Evolutionary conservation across 2,113 vertebrate genomes (phyloP).

Genomic region (Scolopax mira): DNA sequence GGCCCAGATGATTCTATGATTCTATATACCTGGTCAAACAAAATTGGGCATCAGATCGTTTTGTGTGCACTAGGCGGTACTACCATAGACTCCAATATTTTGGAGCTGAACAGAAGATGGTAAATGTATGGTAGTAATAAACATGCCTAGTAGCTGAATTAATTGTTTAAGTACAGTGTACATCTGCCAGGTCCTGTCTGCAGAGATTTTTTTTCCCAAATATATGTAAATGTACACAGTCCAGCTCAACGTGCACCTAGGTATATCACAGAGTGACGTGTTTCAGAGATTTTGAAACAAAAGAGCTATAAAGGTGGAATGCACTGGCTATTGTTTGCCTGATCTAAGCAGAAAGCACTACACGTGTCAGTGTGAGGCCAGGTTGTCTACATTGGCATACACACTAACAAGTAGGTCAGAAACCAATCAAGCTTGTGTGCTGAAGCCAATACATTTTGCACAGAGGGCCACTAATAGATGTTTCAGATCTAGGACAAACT

Average conservation of each 20-base stretch:
- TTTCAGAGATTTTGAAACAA: not conserved
- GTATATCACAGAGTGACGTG: not conserved
- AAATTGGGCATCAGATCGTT: accelerated
- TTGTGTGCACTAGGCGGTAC: not conserved
- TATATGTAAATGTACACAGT: not conserved
- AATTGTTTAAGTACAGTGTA: not conserved
- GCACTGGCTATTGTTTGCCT: not conserved
- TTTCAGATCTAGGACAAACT: not conserved
- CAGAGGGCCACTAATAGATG: not conserved
- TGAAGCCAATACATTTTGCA: not conserved
- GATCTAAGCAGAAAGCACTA: not conserved
- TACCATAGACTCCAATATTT: not conserved
- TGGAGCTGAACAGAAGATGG: not conserved
- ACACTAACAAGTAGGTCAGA: not conserved
- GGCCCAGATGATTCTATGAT: no score
- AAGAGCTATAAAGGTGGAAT: not conserved
- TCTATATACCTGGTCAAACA: not conserved
- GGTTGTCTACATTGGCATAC: accelerated
- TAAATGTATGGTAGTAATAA: not conserved
- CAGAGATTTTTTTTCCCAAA: not conserved
- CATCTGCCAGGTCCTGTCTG: not conserved
- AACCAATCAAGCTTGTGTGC: not conserved
- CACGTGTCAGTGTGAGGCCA: not conserved
- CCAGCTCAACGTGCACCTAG: not conserved
- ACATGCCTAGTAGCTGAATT: not conserved